These are phyloP conservation scores for Isichthys henryi DNA, from an alignment of 2,113 vertebrate genomes.

Conservation along the genomic window DNA sequence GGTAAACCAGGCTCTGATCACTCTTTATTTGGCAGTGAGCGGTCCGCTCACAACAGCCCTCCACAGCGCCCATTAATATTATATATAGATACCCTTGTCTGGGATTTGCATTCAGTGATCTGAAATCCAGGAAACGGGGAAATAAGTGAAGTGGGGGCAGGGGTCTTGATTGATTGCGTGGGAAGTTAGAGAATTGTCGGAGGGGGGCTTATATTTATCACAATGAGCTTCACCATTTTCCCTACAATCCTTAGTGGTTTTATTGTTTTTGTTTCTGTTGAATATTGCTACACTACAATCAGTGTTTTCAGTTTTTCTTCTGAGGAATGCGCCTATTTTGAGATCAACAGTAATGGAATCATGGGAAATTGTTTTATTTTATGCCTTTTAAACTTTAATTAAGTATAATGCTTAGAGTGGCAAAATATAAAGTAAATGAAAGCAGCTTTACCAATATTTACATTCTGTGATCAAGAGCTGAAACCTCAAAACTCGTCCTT, in stretches of 20 bases:
- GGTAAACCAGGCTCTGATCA: slow-evolving; percentile 69
- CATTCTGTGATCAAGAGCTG: not conserved
- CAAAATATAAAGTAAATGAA: not conserved
- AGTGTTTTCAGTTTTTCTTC: not conserved
- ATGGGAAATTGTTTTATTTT: not conserved
- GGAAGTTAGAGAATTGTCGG: slow-evolving; percentile 70
- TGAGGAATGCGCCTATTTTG: not conserved
- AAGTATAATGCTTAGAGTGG: not conserved
- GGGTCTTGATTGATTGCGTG: slow-evolving; percentile 76
- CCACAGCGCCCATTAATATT: slow-evolving; percentile 87
- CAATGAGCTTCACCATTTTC: slow-evolving; percentile 55
- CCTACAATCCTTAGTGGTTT: not conserved
- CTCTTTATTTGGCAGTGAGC: slow-evolving; percentile 82
- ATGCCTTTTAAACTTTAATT: not conserved
- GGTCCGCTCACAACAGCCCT: slow-evolving; percentile 66
- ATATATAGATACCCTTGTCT: slow-evolving; percentile 99
- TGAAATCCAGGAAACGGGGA: slow-evolving; percentile 66
- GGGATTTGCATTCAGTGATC: slow-evolving; percentile 84
- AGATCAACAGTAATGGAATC: not conserved
- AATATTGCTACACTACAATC: not conserved
- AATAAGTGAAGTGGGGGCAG: slow-evolving; percentile 45
- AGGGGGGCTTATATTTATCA: slow-evolving; percentile 73
- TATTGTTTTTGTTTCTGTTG: not conserved
- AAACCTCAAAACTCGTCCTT: not conserved
- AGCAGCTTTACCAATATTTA: not conserved